Evolutionary conservation across 2,888 invertebrate genomes (phyloP), one percentile per base, ranked within the genome.

Genomic region (Drosophila ezoana): DNA sequence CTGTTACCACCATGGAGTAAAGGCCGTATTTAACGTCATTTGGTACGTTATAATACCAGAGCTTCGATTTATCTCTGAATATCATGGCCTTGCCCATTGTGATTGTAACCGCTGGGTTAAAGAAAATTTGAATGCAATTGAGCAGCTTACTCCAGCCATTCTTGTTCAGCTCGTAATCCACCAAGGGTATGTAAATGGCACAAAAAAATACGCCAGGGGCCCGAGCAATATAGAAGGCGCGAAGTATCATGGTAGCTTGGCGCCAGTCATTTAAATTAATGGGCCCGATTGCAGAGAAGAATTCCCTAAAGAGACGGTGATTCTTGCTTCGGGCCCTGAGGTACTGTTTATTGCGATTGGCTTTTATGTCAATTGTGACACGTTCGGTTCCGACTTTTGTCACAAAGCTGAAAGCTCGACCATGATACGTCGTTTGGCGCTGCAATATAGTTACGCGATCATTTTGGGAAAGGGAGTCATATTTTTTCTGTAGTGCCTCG

Each of bases 101-200:
- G 9, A 73, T 48, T 8, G 73, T 68, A 0, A 70, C 2, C 3
- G 75, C 51, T 10, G 89, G 87, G 49, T 79, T 70, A 0, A 68
- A 18, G 1, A 79, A 28, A 0, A 87, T 51, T 20, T 90, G 85
- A 1, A 83, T 2, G 23, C 77, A 82, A 35, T 88, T 89, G 32
- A 89, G 64, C 4, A 90, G 58, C 62, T 90, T 90, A 10, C 81
- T 79, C 89, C 90, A 90, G 13, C 89, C 89, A 53, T 89, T 79
- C 8, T 76, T 77, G 0, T 79, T 62, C 35, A 53, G 4, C 23
- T 81, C 83, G 47, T 83, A 87, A 33, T 89, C 76, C 3, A 89
- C 84, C 6, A 76, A 40, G 0, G 89, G 89, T 35, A 90, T 80
- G 8, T 77, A 65, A 0, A 77, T 5, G 0, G 47, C 52, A 48